Evolutionary conservation across 2,113 vertebrate genomes (phyloP).

Genomic region (Lipotes vexillifer): DNA sequence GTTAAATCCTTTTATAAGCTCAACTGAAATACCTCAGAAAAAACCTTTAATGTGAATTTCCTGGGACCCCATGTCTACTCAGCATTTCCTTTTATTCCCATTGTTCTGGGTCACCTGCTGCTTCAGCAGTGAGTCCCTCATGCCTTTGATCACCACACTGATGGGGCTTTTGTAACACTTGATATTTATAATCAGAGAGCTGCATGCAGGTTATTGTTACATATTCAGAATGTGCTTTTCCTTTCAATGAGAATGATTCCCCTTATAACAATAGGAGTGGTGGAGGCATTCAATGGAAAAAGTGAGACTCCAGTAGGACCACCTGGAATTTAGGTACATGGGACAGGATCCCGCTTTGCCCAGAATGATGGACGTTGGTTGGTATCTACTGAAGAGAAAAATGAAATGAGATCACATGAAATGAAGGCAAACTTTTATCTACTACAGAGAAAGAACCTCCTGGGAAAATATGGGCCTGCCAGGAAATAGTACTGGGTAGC

Average conservation of each 20-base stretch:
- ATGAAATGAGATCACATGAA: conserved; percentile 66
- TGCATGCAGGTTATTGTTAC: conserved; percentile 54
- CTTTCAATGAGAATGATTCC: conserved; percentile 52
- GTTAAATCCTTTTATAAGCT: conserved; percentile 49
- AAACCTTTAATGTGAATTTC: conserved; percentile 58
- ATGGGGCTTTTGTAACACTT: conserved; percentile 57
- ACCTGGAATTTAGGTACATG: conserved; percentile 30
- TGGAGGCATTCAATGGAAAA: background rate
- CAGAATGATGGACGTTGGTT: conserved; percentile 30
- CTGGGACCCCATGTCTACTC: conserved; percentile 59
- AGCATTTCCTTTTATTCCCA: conserved; percentile 46
- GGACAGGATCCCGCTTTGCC: conserved; percentile 20
- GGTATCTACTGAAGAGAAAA: conserved; percentile 50
- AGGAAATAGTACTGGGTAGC: conserved; percentile 66
- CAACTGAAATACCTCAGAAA: conserved; percentile 48
- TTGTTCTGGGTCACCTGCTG: conserved; percentile 62
- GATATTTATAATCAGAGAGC: conserved; percentile 72
- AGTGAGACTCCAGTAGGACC: background rate
- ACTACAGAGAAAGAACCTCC: conserved; percentile 66
- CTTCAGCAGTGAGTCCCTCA: conserved; percentile 40
- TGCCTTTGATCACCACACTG: conserved; percentile 65
- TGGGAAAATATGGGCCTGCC: conserved; percentile 66
- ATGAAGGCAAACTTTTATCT: conserved; percentile 70
- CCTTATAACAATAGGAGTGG: conserved; percentile 32
- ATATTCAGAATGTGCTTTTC: conserved; percentile 61